phyloP scores from a whole-genome alignment of 2,888 invertebrate genomes.

The Chrysodeixis includens region DNA sequence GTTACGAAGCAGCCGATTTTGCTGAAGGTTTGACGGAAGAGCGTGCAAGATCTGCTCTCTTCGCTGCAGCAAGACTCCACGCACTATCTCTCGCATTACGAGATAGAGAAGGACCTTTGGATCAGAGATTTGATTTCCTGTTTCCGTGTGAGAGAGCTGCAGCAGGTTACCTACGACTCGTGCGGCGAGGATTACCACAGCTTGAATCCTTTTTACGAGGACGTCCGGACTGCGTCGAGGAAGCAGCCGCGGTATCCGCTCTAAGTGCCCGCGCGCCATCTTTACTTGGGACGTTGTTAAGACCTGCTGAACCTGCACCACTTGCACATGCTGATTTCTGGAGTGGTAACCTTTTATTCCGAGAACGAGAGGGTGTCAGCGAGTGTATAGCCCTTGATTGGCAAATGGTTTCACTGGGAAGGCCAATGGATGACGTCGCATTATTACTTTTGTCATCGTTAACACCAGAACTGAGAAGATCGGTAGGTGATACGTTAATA shows the following conservation, averaged over 20 bases:
- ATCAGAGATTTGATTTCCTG: conserved; percentile 90
- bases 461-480: conserved; percentile 91
- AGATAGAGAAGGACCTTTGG: conserved; percentile 84
- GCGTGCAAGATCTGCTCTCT: conserved; percentile 92
- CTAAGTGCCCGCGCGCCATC: conserved; percentile 92
- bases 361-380: conserved; percentile 84
- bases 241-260: conserved; percentile 90
- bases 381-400: conserved; percentile 93
- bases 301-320: conserved; percentile 93
- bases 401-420: conserved; percentile 95
- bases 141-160: conserved; percentile 94
- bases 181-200: conserved; percentile 93
- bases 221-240: conserved; percentile 90
- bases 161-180: conserved; percentile 94
- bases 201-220: conserved; percentile 92
- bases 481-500: conserved; percentile 90
- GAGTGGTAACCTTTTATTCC: conserved; percentile 94
- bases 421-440: conserved; percentile 94
- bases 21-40: conserved; percentile 91
- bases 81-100: conserved; percentile 91
- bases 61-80: conserved; percentile 92
- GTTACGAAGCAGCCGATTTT: conserved; percentile 91
- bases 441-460: conserved; percentile 92
- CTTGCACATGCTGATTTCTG: conserved; percentile 96
- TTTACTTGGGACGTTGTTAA: conserved; percentile 91